Evolutionary conservation across 2,888 invertebrate species (phyloP).

Genomic region (Hirudinaria manillensis): DNA sequence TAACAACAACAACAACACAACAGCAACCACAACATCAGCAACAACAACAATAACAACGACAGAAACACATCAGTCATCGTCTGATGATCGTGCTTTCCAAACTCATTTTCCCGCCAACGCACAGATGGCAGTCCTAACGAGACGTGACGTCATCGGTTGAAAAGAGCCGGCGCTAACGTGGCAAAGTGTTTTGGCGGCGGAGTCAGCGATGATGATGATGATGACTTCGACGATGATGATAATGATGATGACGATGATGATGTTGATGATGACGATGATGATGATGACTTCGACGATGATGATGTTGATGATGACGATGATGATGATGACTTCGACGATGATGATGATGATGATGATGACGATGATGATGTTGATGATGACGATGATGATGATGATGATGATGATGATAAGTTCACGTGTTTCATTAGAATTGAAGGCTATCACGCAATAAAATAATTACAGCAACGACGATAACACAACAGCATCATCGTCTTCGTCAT

Average conservation of each 20-base stretch:
- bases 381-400: slow-evolving; percentile 11
- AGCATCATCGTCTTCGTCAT: no score
- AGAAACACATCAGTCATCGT: neutral
- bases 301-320: slow-evolving; percentile 26
- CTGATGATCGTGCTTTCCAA: neutral
- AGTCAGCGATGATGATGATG: neutral
- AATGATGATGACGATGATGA: slow-evolving; percentile 19
- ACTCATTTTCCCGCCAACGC: no score
- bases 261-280: slow-evolving; percentile 1
- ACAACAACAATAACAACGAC: neutral
- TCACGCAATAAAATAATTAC: no score
- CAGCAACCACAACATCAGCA: neutral
- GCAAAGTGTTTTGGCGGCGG: neutral
- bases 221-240: neutral
- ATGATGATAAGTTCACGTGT: no score
- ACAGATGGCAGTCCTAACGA: no score
- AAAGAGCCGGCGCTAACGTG: no score
- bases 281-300: slow-evolving; percentile 8
- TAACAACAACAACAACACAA: neutral
- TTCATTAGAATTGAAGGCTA: no score
- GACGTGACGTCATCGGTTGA: no score
- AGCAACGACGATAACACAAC: no score
- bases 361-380: slow-evolving; percentile 11
- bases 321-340: slow-evolving; percentile 27
- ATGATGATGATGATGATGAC: slow-evolving; percentile 25